phyloP scores from a whole-genome alignment of 2,797 vertebrate genomes.

The Oceanodroma leucorhoa region DNA sequence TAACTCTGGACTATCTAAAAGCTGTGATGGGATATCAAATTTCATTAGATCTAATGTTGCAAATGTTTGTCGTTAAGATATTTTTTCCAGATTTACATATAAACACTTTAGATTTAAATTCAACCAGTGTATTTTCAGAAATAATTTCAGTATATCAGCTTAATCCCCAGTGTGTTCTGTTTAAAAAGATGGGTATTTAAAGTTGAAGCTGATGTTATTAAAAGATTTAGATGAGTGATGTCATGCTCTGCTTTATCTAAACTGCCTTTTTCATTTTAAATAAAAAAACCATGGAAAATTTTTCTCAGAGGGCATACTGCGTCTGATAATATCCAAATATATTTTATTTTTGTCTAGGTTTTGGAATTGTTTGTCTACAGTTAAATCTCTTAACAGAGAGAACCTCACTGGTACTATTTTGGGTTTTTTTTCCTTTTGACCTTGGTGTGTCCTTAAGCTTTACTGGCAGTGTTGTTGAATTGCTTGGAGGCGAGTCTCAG shows the following conservation, averaged over 20 bases:
- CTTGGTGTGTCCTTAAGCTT: constrained; percentile 30
- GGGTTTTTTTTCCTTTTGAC: not conserved
- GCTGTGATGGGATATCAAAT: not conserved
- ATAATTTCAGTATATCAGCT: not conserved
- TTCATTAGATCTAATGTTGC: not conserved
- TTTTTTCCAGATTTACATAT: not conserved
- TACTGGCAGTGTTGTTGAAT: not conserved
- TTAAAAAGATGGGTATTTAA: not conserved
- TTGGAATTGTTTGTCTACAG: not conserved
- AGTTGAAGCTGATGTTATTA: not conserved
- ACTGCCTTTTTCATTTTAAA: not conserved
- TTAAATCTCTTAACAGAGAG: not conserved
- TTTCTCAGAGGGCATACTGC: not conserved
- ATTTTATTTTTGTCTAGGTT: not conserved
- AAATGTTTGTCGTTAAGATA: not conserved
- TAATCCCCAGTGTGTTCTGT: not conserved
- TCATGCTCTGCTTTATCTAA: not conserved
- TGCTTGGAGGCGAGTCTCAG: not conserved
- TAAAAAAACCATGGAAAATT: not conserved
- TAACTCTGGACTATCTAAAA: not conserved
- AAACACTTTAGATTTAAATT: not conserved
- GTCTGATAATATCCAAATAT: not conserved
- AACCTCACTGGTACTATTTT: not conserved
- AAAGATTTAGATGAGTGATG: not conserved
- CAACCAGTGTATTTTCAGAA: not conserved